Evolutionary conservation across 2,888 invertebrate species (phyloP).

Genomic region (Calliopum simillimum): DNA sequence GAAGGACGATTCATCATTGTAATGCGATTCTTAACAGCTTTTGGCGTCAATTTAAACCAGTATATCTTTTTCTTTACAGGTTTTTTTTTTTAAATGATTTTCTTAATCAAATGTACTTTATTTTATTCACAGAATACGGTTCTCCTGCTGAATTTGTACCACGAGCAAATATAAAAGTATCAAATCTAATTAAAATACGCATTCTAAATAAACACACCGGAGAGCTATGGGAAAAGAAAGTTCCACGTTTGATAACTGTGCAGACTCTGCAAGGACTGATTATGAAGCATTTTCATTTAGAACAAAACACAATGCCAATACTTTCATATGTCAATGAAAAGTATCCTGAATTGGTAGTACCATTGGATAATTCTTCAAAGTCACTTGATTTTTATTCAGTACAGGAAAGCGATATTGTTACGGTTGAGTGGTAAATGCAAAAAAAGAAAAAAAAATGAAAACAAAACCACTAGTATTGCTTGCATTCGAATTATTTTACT

Average conservation of each 20-base stretch:
- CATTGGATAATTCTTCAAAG: constrained; percentile 84
- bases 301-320: constrained; percentile 55
- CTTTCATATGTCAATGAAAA: constrained; percentile 70
- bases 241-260: constrained; percentile 82
- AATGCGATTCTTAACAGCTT: no score
- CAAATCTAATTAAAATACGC: constrained; percentile 75
- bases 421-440: constrained; percentile 72
- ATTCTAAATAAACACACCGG: constrained; percentile 69
- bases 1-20: no score
- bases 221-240: constrained; percentile 73
- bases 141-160: constrained; percentile 82
- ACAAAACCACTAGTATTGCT: no score
- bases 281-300: constrained; percentile 78
- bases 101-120: constrained; percentile 7
- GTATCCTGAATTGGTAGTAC: constrained; percentile 76
- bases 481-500: no score
- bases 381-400: constrained; percentile 86
- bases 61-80: no score
- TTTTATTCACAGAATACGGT: constrained; percentile 78
- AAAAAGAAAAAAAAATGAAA: no score
- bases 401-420: constrained; percentile 84
- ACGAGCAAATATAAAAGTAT: constrained; percentile 73
- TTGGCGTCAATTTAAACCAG: no score
- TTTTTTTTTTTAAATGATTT: background rate
- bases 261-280: constrained; percentile 86